Evolutionary conservation across 2,888 invertebrate genomes (phyloP).

Genomic region (Thecocarcelia acutangulata): DNA sequence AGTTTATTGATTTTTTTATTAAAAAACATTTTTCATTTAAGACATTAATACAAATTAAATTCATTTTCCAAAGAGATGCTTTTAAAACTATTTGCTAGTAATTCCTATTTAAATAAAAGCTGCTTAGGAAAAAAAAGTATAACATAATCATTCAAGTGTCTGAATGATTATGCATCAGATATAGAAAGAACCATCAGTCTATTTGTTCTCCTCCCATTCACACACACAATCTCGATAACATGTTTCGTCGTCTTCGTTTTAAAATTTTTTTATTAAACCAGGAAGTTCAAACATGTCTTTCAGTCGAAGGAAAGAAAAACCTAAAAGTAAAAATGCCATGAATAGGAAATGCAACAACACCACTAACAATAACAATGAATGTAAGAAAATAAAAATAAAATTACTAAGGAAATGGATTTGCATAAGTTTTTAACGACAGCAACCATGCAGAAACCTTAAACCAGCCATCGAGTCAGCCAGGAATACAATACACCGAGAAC

Average conservation of each 20-base stretch:
- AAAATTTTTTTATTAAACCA: conserved; percentile 34
- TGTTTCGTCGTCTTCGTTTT: conserved; percentile 29
- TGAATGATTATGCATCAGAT: no score
- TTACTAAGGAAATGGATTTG: conserved; percentile 63
- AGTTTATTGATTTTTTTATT: no score
- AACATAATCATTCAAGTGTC: no score
- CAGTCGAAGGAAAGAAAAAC: conserved; percentile 24
- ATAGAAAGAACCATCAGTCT: background rate
- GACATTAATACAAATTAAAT: no score
- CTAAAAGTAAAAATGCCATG: conserved; percentile 47
- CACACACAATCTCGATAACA: conserved; percentile 19
- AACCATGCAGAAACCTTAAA: conserved; percentile 53
- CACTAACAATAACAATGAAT: conserved; percentile 17
- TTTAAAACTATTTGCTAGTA: no score
- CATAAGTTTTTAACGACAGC: conserved; percentile 62
- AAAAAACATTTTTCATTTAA: no score
- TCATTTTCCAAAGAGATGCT: no score
- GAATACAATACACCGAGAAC: conserved; percentile 2
- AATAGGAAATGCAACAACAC: conserved; percentile 47
- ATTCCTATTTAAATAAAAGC: no score
- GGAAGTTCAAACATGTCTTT: conserved; percentile 63
- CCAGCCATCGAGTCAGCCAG: conserved; percentile 28
- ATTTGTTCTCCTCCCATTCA: conserved; percentile 16
- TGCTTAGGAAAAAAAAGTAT: no score
- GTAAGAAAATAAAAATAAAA: conserved; percentile 30